Base-by-base conservation (phyloP, 2,113 vertebrate genomes). In the Semnopithecus entellus region DNA sequence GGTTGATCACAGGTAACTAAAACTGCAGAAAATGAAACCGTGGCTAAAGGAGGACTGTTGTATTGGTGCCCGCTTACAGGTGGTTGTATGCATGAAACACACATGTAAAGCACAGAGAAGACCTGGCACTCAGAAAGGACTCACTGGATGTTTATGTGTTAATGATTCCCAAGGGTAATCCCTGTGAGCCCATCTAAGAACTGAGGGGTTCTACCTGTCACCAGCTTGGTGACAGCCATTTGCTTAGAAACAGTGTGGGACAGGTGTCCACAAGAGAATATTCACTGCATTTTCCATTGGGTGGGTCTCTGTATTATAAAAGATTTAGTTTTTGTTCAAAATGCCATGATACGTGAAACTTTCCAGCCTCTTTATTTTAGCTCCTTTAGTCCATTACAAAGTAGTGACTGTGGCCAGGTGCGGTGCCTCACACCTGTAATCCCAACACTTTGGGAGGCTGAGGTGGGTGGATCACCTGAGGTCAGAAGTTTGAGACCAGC, bases 211-310 rank as follows among this genome's bases (percentile, higher is more conserved):
- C 73, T 5, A 10, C 68, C 59, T 43, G 68, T 17, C 68, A 4
- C 94, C 52, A 35, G 6, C 8, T 0, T 12, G 90, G 78, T 78
- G 48, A 20, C 55, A 6, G 82, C 25, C 32, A 6, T 43, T 70
- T 1, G 1, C 52, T 3, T 23, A 25, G 94, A 52, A 61, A 35
- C 30, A 9, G 14, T 0, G 4, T 35, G 43, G 6, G 75, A 45
- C 79, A 43, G 79, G n/a, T 27, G 11, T 8, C 80, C 64, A 14
- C 70, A 25, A 30, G 72, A 76, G 89, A 64, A 76, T 0, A 6
- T 0, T 10, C 2, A 1, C 32, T 73, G 52, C 3, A 0, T 23
- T n/a, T 40, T 8, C n/a, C 70, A 66, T 6, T 9, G 32, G 27
- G 40, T 0, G 18, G 55, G 25, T 40, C 85, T 94, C 73, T 59